Base-by-base conservation (phyloP, 2,797 vertebrate genomes). In the Tangara arthus region DNA sequence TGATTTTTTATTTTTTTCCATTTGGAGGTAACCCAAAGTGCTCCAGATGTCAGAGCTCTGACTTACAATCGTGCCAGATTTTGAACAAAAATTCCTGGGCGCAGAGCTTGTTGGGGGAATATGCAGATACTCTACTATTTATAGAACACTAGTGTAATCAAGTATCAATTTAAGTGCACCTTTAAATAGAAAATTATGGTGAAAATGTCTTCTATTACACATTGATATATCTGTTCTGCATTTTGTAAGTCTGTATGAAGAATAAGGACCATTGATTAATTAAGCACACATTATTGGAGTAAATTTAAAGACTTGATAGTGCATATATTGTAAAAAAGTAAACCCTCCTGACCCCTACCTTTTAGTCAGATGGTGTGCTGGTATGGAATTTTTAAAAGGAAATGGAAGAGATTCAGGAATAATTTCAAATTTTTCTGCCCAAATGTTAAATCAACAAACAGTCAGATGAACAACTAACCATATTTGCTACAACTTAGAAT, bases 11-110 rank as follows among this genome's bases (percentile, higher is more conserved):
- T 44, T 49, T 50, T 28, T 37, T 30, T 13, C 4, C 6, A 35
- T 49, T 61, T 91, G 77, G 70, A 94, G 8, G 14, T 50, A 90
- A 24, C 42, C 39, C 80, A 87, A 49, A 81, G n/a, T 10, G 2
- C 78, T 90, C 71, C 80, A 89, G 60, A 77, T 94, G 73, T 90
- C 89, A 93, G 35, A 87, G 18, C 32, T 94, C 55, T 94, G 64
- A 69, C 24, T 85, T 91, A 63, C 11, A 39, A 9, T 28, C 6
- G 0, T 86, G 91, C 42, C 72, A 87, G 69, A 57, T 85, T 84
- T 90, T 39, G 56, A 85, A 75, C 0, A 0, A 87, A 85, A 71
- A 77, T 82, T 89, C 46, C 32, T 30, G 52, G 26, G 14, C 90
- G 56, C 24, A 75, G 49, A 65, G 12, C 27, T 89, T 60, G 46